A percentile compares a stretch with the other conserved stretches of the same genome.
These are phyloP conservation scores for Caenorhabditis virilis DNA, from an alignment of 2,888 invertebrate species.

Conservation along the genomic window DNA sequence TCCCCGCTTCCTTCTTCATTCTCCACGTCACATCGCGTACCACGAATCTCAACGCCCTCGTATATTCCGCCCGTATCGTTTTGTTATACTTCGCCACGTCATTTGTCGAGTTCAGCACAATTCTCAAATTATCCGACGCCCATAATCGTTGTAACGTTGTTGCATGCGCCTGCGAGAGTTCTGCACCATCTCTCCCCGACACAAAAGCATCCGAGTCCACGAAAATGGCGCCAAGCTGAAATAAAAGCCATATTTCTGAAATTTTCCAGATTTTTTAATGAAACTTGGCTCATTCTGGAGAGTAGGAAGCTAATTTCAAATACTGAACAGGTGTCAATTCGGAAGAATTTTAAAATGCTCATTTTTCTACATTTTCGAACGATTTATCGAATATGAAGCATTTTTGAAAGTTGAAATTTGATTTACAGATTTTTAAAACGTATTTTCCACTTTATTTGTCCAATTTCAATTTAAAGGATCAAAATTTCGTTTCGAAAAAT, in stretches of 20 bases:
- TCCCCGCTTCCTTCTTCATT: background rate
- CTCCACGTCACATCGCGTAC: constrained; percentile 16
- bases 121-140: constrained; percentile 34
- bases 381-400: no score
- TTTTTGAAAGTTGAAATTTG: no score
- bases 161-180: constrained; percentile 30
- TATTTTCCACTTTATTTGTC: no score
- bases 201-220: constrained; percentile 39
- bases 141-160: constrained; percentile 40
- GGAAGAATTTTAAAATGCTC: no score
- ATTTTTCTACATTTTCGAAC: no score
- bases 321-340: no score
- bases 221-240: constrained; percentile 35
- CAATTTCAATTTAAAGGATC: no score
- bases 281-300: no score
- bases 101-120: constrained; percentile 12
- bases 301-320: no score
- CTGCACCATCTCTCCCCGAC: constrained; percentile 26
- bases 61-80: background rate
- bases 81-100: background rate
- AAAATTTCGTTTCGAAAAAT: no score
- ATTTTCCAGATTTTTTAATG: no score
- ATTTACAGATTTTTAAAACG: no score
- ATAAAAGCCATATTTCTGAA: background rate
- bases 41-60: constrained; percentile 12